Conservation (phyloP, 2,888 invertebrate species). For the Portevinia maculata region DNA sequence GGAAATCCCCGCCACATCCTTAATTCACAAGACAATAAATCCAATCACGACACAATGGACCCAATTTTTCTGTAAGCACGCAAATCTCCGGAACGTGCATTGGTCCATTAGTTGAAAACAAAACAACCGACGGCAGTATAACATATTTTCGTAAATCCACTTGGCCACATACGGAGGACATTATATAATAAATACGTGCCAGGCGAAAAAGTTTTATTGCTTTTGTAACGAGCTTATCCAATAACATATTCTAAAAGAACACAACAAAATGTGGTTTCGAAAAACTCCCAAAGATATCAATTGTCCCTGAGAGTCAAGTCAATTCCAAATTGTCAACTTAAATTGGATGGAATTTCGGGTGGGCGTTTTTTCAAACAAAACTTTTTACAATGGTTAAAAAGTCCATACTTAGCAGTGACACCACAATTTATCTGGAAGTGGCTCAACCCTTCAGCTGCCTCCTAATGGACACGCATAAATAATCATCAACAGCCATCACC, state of each 20-base stretch:
- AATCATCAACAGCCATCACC: slow-evolving; percentile 21
- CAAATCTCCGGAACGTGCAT: not conserved
- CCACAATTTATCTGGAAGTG: slow-evolving; percentile 21
- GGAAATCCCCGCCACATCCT: not conserved
- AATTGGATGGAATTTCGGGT: not conserved
- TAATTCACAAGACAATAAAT: not conserved
- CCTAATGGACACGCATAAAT: slow-evolving; percentile 2
- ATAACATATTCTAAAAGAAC: not conserved
- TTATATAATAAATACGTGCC: not conserved
- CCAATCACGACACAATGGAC: not conserved
- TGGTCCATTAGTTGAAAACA: not conserved
- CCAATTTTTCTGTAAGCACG: not conserved
- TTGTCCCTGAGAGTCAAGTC: not conserved
- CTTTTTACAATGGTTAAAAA: slow-evolving; percentile 25
- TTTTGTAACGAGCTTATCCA: not conserved
- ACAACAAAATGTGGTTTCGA: not conserved
- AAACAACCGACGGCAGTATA: too few relatives aligned
- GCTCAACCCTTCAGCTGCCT: slow-evolving; percentile 9
- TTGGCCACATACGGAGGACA: not conserved
- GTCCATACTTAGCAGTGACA: slow-evolving; percentile 5
- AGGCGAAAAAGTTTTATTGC: not conserved
- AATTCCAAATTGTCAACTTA: not conserved
- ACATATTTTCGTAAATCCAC: not conserved
- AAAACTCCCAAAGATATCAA: not conserved
- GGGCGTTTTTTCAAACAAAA: not conserved